Evolutionary conservation across 30 jellyfish, hydroid and myxozoan genomes (phyloP), one percentile per base, ranked within the genome.

Genomic region (Hydra vulgaris): DNA sequence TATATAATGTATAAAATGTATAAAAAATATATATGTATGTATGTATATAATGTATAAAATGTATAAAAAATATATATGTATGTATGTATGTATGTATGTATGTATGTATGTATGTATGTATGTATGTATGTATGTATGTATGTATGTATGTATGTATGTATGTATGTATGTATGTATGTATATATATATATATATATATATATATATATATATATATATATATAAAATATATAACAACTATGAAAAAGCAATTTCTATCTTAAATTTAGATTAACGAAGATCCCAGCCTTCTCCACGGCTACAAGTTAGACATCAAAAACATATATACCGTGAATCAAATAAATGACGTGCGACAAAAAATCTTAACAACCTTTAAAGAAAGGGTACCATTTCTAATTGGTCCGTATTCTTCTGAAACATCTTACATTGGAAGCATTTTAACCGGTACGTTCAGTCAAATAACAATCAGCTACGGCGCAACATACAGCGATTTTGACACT

Each of bases 401-500:
- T 15, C 84, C 84, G 15, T 76, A 25, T 76, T 76, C 84, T 5
- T 76, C 84, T 0, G 84, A 76, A 25, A 76, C 84, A 12, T 76
- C 84, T 7, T 76, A 76, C 79, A 76, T 53, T 7, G 78, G 79
- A 25, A 76, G 84, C 7, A 76, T 76, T 20, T 53, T 76, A 53
- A 26, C 84, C 27, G 78, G 78, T 21, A 76, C 84, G 0, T 76
- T 76, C 0, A 21, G 56, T 18, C 26, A 54, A 21, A 53, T 54
- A 21, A 27, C 81, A 19, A 26, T 73, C 52, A 73, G 81, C 1
- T 73, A 73, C 0, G 23, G 24, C 12, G 54, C 81, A 8, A 73
- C 81, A 8, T 73, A 73, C 66, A 22, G 67, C 66, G 81, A 73
- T 15, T 73, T 73, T 27, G 66, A 27, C 21, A 18, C 55, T 21